phyloP scores from a whole-genome alignment of 2,797 vertebrate genomes.

The Micrastur ruficollis region DNA sequence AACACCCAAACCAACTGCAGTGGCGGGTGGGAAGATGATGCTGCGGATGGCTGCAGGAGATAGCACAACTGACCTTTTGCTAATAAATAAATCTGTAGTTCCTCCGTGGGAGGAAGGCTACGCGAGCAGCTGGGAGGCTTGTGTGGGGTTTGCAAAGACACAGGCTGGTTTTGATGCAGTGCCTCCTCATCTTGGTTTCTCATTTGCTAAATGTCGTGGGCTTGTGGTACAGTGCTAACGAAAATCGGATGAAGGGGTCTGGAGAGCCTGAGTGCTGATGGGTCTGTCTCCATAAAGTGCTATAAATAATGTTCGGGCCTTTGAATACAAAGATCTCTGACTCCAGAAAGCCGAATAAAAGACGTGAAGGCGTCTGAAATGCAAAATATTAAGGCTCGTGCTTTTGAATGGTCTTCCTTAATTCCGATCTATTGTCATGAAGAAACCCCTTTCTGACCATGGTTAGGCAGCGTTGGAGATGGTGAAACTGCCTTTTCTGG shows the following conservation, averaged over 20 bases:
- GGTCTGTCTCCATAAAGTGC: conserved; percentile 29
- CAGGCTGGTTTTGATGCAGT: not conserved
- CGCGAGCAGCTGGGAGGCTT: accelerated
- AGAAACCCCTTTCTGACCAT: not conserved
- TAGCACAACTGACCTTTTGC: not conserved
- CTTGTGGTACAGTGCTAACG: not conserved
- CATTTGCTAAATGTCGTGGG: not conserved
- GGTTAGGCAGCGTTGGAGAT: not conserved
- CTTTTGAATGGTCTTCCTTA: conserved; percentile 8
- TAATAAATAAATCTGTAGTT: not conserved
- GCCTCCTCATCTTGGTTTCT: not conserved
- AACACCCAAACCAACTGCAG: not conserved
- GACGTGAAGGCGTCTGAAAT: conserved; percentile 22
- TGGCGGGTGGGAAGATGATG: not conserved
- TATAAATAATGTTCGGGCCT: conserved; percentile 48
- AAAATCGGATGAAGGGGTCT: conserved; percentile 38
- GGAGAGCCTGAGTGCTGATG: conserved; percentile 34
- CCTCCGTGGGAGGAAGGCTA: not conserved
- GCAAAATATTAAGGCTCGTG: not conserved
- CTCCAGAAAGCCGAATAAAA: conserved; percentile 37
- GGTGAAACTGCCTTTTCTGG: not conserved
- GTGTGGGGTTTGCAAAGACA: not conserved
- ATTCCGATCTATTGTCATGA: not conserved
- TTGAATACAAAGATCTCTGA: conserved; percentile 43
- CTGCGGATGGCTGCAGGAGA: not conserved